Evolutionary conservation across 2,113 vertebrate genomes (phyloP).

Genomic region (Menidia beryllina): DNA sequence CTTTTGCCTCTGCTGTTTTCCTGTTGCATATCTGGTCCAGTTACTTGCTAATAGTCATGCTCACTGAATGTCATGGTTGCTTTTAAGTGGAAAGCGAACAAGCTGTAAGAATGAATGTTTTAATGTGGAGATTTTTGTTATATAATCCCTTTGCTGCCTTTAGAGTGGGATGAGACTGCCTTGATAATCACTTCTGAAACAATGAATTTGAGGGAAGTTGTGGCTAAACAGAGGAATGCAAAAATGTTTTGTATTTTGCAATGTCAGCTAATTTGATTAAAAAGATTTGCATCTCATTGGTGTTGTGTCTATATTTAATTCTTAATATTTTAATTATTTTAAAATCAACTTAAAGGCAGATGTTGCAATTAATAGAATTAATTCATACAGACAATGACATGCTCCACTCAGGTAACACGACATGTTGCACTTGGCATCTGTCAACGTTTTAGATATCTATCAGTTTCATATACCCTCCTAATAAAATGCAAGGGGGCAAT

Average conservation of each 20-base stretch:
- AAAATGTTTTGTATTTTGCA: constrained; percentile 56
- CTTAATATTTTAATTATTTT: not conserved
- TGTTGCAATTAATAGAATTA: too few species aligned
- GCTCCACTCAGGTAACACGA: too few species aligned
- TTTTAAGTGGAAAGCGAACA: constrained; percentile 49
- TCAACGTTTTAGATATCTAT: too few species aligned
- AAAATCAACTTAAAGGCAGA: too few species aligned
- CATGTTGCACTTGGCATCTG: too few species aligned
- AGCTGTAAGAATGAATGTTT: constrained; percentile 28
- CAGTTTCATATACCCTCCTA: too few species aligned
- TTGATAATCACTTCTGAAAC: constrained; percentile 29
- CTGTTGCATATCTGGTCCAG: constrained; percentile 77
- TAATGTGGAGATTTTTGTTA: constrained; percentile 28
- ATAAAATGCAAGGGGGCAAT: too few species aligned
- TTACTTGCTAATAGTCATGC: constrained; percentile 65
- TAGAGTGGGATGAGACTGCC: constrained; percentile 20
- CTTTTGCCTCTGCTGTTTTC: constrained; percentile 73
- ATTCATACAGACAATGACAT: too few species aligned
- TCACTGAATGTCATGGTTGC: constrained; percentile 54
- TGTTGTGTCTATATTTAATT: not conserved
- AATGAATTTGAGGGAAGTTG: constrained; percentile 24
- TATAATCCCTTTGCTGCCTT: constrained; percentile 36
- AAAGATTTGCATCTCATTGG: constrained; percentile 7
- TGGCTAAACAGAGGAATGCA: constrained; percentile 37
- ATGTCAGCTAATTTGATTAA: constrained; percentile 54